Evolutionary conservation across 2,113 vertebrate species (phyloP), one percentile per base, ranked within the genome.

Genomic region (Pithys albifrons): DNA sequence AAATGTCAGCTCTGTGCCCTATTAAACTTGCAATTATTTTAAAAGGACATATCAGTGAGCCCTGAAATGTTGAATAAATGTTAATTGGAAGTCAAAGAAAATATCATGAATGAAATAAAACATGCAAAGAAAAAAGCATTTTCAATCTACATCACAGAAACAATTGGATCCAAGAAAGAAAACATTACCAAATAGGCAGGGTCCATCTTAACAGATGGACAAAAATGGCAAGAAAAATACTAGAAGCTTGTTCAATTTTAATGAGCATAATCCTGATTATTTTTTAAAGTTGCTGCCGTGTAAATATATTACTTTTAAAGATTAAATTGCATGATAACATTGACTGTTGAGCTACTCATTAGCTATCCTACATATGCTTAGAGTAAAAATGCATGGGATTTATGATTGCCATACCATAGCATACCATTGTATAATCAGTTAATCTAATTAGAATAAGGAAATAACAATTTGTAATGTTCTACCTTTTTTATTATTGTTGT

Each of bases 61-160:
- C n/a, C 45, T 75, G 67, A 88, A 80, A 85, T 88, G 75, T 62
- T 96, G 83, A 93, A 92, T 92, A 96, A 93, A 95, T 96, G 86
- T 94, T 96, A 97, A 96, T 94, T 94, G 80, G 76, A 87, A 96
- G 83, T 78, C 85, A 96, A 92, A 78, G 61, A 92, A 96, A 92
- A 95, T 92, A 89, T 28, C 41, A 85, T 35, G 41, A 94, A 31
- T 80, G 90, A 96, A 77, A 93, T 65, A 91, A 96, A 92, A 82
- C 10, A 85, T 19, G 90, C 51, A 88, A 85, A 88, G 9, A 39
- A 39, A 88, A 83, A 84, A 90, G 9, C 7, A 71, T 33, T 85
- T 93, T 79, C 55, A 62, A 37, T 49, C 46, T 77, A 58, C 48
- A 72, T 61, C 33, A 83, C 13, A 61, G 55, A 43, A 93, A 33